Percentiles rank a stretch among this genome's conserved stretches.
phyloP scores from a whole-genome alignment of 1,140 invertebrate species.

The Nasonia vitripennis region DNA sequence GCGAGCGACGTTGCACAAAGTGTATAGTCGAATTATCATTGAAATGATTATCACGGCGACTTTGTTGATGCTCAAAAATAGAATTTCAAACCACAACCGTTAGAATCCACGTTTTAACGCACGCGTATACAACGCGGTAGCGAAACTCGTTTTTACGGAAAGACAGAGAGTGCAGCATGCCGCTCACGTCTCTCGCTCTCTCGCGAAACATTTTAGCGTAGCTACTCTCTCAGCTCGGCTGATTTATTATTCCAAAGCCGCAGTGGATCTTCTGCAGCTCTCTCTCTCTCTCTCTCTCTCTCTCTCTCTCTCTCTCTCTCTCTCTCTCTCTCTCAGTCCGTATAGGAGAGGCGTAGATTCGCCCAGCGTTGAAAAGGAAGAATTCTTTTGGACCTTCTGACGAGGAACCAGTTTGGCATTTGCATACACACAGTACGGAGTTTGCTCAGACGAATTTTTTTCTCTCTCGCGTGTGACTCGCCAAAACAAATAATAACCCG shows the following conservation, averaged over 20 bases:
- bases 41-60: too few species aligned
- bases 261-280: background rate
- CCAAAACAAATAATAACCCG: too few species aligned
- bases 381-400: background rate
- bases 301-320: too few species aligned
- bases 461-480: too few species aligned
- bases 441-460: background rate
- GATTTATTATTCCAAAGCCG: constrained; percentile 44
- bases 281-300: background rate
- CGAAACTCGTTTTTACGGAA: constrained; percentile 38
- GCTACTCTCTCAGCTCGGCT: background rate
- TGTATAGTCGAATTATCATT: too few species aligned
- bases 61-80: background rate
- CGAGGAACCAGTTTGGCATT: background rate
- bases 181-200: constrained; percentile 24
- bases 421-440: background rate
- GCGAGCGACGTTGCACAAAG: too few species aligned
- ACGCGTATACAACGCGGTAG: background rate
- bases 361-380: background rate
- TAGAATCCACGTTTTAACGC: constrained; percentile 6
- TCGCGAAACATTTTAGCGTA: constrained; percentile 11
- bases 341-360: background rate
- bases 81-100: background rate
- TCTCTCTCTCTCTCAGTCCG: background rate
- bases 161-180: constrained; percentile 38